Conservation (phyloP, 1,140 invertebrate genomes). For the Sinella curviseta region DNA sequence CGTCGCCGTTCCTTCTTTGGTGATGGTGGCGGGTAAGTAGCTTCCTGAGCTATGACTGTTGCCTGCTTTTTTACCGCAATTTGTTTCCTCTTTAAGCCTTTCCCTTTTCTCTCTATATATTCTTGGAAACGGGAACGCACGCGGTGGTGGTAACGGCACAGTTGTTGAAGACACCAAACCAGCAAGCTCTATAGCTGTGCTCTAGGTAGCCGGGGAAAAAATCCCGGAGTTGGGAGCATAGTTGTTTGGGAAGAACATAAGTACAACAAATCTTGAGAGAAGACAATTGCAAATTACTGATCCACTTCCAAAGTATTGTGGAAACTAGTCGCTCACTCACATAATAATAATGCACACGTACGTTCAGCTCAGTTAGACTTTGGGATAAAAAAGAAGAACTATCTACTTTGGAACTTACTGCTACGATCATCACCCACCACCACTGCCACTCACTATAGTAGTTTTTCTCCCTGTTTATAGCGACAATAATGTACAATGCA, state of each 20-base stretch:
- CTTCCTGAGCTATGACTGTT: conserved; percentile 14
- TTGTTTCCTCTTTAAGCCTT: neutral
- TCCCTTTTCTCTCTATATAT: neutral
- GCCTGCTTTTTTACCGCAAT: neutral
- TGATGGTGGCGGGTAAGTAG: neutral
- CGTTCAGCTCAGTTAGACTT: too few species aligned
- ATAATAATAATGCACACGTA: too few species aligned
- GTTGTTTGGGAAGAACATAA: neutral
- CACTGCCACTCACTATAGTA: too few species aligned
- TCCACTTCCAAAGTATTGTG: conserved; percentile 18
- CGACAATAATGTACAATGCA: neutral
- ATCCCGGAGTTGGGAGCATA: too few species aligned
- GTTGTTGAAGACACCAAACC: neutral
- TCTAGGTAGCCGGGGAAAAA: neutral
- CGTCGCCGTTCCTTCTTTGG: too few species aligned
- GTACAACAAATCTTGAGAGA: conserved; percentile 12
- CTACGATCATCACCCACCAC: too few species aligned
- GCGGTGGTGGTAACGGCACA: neutral
- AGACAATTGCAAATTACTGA: conserved; percentile 27
- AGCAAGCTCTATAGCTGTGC: neutral
- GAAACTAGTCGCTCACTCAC: neutral
- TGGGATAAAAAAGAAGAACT: neutral
- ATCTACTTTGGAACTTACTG: too few species aligned
- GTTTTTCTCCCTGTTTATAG: too few species aligned
- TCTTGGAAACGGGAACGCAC: too few species aligned